A percentile compares a stretch with the other conserved stretches of the same genome.
Conservation (phyloP, 2,113 vertebrate genomes). For the Spea multiplicata region DNA sequence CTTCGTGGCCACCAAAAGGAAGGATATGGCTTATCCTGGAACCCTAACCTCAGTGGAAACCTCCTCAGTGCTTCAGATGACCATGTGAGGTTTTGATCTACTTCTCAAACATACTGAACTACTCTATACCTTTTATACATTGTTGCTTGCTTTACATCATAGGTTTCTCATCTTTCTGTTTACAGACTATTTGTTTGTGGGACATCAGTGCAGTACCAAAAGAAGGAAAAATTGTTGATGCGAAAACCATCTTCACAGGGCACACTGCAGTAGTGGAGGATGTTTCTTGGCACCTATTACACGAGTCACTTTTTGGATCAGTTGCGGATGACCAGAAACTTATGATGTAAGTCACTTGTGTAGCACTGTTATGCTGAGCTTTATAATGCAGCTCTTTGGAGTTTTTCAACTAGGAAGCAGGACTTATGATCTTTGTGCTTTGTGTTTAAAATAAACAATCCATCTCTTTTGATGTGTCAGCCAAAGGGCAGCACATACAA, state of each 20-base stretch:
- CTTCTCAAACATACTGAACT: too few species aligned
- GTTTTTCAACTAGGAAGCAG: not conserved
- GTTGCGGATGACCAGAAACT: slow-evolving; percentile 97
- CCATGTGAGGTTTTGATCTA: slow-evolving; percentile 70
- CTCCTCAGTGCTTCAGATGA: slow-evolving; percentile 96
- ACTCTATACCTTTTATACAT: too few species aligned
- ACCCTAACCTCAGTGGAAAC: slow-evolving; percentile 94
- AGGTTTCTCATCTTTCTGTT: slow-evolving; percentile 48
- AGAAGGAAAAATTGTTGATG: slow-evolving; percentile 95
- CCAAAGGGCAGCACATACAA: too few species aligned
- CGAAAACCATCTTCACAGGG: slow-evolving; percentile 97
- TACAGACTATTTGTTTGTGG: slow-evolving; percentile 95
- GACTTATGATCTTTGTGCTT: not conserved
- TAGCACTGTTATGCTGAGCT: too few species aligned
- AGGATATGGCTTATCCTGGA: slow-evolving; percentile 96
- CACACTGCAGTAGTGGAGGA: slow-evolving; percentile 96
- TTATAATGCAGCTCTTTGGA: not conserved
- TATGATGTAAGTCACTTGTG: slow-evolving; percentile 79
- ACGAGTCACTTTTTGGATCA: slow-evolving; percentile 93
- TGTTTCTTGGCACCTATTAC: slow-evolving; percentile 93
- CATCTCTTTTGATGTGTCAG: too few species aligned
- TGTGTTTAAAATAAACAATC: not conserved
- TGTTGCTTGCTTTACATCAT: not conserved
- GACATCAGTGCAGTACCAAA: slow-evolving; percentile 97
- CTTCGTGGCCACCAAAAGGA: slow-evolving; percentile 96